Evolutionary conservation across 2,888 invertebrate genomes (phyloP).

Genomic region (Sialis lutaria): DNA sequence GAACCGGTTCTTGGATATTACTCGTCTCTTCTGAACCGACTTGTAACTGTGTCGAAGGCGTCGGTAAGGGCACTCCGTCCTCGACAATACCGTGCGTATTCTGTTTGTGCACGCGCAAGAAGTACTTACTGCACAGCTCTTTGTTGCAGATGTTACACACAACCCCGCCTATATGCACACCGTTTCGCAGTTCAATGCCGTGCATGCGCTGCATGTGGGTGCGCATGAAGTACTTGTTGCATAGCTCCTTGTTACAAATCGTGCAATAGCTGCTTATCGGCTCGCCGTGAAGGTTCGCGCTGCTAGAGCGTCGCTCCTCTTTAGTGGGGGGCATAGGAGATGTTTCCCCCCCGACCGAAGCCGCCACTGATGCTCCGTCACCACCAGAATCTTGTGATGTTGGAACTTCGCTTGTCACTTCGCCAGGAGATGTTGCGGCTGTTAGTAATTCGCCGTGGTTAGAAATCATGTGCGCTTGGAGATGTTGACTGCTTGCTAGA

Average conservation of each 20-base stretch:
- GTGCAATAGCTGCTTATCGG: slow-evolving; percentile 85
- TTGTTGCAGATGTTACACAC: slow-evolving; percentile 97
- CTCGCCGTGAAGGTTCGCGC: slow-evolving; percentile 33
- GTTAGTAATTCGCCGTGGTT: slow-evolving; percentile 47
- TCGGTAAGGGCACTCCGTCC: slow-evolving; percentile 34
- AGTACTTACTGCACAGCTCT: slow-evolving; percentile 95
- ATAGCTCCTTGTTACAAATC: slow-evolving; percentile 95
- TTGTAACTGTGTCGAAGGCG: slow-evolving; percentile 7
- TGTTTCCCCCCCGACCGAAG: slow-evolving; percentile 26
- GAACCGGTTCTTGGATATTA: slow-evolving; percentile 6
- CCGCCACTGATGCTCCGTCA: background rate
- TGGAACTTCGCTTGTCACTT: background rate
- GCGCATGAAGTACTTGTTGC: slow-evolving; percentile 99
- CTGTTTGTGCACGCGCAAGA: slow-evolving; percentile 91
- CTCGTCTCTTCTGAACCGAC: background rate
- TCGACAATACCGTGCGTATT: slow-evolving; percentile 94
- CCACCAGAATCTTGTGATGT: background rate
- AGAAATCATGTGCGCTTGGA: slow-evolving; percentile 49
- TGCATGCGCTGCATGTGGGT: slow-evolving; percentile 99
- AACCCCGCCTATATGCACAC: slow-evolving; percentile 81
- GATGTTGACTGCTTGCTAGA: slow-evolving; percentile 50
- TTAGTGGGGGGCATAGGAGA: slow-evolving; percentile 16
- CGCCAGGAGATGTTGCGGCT: slow-evolving; percentile 4
- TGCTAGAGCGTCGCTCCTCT: slow-evolving; percentile 33
- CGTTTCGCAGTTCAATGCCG: slow-evolving; percentile 84